These are phyloP conservation scores for Talpa occidentalis DNA, from an alignment of 2,113 vertebrate species.

Conservation along the genomic window DNA sequence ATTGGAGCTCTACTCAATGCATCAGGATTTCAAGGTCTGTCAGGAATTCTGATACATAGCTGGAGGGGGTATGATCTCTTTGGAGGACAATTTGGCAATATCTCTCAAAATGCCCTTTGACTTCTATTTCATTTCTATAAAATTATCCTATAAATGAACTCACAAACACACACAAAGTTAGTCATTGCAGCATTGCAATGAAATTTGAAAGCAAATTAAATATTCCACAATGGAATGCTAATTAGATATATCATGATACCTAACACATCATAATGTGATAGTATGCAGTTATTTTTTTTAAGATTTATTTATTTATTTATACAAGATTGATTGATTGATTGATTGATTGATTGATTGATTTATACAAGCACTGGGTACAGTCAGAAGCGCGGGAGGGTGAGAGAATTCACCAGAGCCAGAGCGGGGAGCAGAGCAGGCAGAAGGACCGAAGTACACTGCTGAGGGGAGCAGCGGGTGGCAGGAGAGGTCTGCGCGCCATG, in stretches of 20 bases:
- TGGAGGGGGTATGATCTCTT: not conserved
- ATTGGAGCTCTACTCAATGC: not conserved
- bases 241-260: not conserved
- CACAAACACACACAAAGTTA: not conserved
- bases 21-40: not conserved
- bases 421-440: no score
- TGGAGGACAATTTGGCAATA: not conserved
- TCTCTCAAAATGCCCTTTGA: not conserved
- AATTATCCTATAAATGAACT: not conserved
- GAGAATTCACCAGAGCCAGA: no score
- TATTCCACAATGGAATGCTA: not conserved
- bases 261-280: not conserved
- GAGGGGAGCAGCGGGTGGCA: no score
- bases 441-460: no score
- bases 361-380: no score
- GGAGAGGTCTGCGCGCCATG: no score
- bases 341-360: no score
- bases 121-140: not conserved
- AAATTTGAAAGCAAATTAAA: no score
- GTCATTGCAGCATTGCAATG: not conserved
- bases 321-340: no score
- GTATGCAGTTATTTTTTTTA: not conserved
- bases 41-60: not conserved
- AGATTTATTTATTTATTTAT: no score
- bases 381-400: no score